Evolutionary conservation across 2,113 vertebrate species (phyloP).

Genomic region (Lates calcarifer): DNA sequence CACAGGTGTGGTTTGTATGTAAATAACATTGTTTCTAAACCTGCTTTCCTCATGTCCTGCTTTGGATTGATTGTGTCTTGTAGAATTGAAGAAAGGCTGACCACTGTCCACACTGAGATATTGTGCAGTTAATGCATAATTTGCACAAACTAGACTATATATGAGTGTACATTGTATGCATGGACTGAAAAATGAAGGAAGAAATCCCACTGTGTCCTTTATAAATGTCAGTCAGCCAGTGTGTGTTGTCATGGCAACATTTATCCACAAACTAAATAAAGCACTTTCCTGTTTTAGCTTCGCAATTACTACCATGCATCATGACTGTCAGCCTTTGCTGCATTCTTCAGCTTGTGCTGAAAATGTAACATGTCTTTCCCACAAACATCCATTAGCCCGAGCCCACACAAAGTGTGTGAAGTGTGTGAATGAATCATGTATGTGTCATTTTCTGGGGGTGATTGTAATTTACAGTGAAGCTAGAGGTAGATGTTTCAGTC

Average conservation of each 20-base stretch:
- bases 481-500: conserved; percentile 27
- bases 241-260: conserved; percentile 54
- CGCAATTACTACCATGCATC: conserved; percentile 37
- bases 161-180: not conserved
- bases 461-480: conserved; percentile 41
- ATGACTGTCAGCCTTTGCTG: conserved; percentile 15
- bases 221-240: conserved; percentile 43
- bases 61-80: not conserved
- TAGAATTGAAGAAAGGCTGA: not conserved
- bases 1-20: not conserved
- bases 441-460: conserved; percentile 39
- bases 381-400: conserved; percentile 22
- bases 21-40: not conserved
- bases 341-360: conserved; percentile 4
- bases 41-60: not conserved
- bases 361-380: conserved; percentile 22
- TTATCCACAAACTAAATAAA: conserved; percentile 46
- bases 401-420: conserved; percentile 28
- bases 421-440: conserved; percentile 46
- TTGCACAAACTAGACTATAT: not conserved
- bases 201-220: conserved; percentile 26
- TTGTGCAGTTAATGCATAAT: not conserved
- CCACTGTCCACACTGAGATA: not conserved
- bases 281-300: conserved; percentile 34
- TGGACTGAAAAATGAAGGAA: not conserved